Conservation (phyloP, 2,888 invertebrate species). For the Colletes collaris region DNA sequence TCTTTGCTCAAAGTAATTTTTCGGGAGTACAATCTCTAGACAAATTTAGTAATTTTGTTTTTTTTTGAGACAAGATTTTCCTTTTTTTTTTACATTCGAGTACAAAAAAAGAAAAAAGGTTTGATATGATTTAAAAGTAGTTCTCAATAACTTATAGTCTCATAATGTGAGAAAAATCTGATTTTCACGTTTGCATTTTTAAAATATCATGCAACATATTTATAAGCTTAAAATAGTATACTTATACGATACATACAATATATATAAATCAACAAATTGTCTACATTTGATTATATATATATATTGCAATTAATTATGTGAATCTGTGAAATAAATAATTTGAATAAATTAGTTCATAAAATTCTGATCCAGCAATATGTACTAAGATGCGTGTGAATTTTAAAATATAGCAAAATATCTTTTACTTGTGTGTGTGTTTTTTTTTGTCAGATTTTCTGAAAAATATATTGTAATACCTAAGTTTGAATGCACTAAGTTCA, state of each 20-base stretch:
- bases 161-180: slow-evolving; percentile 28
- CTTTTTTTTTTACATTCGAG: slow-evolving; percentile 7
- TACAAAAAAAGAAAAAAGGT: slow-evolving; percentile 22
- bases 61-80: slow-evolving; percentile 25
- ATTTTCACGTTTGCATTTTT: slow-evolving; percentile 34
- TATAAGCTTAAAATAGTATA: slow-evolving; percentile 46
- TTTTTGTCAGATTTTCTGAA: slow-evolving; percentile 48
- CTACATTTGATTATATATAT: slow-evolving; percentile 24
- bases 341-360: slow-evolving; percentile 48
- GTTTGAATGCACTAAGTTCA: slow-evolving; percentile 55
- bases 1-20: slow-evolving; percentile 15
- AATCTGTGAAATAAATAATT: slow-evolving; percentile 53
- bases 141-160: slow-evolving; percentile 19
- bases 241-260: slow-evolving; percentile 45
- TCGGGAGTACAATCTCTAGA: not conserved
- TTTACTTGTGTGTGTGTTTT: slow-evolving; percentile 31
- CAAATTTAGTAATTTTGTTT: slow-evolving; percentile 22
- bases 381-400: slow-evolving; percentile 46
- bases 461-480: slow-evolving; percentile 57
- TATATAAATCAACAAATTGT: slow-evolving; percentile 40
- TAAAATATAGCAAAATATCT: slow-evolving; percentile 62
- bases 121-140: slow-evolving; percentile 14
- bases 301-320: slow-evolving; percentile 37
- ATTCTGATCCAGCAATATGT: slow-evolving; percentile 55
- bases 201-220: slow-evolving; percentile 43